Percentiles rank a stretch among this genome's conserved stretches.
Conservation (phyloP, 2,797 vertebrate species). For the Sparidentex hasta region DNA sequence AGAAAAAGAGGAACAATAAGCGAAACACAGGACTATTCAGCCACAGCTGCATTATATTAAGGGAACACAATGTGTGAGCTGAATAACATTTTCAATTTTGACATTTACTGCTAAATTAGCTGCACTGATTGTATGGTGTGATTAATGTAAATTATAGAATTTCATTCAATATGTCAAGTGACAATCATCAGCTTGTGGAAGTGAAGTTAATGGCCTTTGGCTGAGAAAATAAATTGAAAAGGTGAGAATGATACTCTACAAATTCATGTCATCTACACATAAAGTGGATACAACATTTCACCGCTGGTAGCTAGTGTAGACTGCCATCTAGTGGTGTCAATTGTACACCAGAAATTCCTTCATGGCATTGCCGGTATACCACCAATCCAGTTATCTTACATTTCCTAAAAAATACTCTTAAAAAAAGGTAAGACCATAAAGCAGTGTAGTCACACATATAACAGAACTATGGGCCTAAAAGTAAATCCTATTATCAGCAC, state of each 20-base stretch:
- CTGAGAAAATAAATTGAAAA: slow-evolving; percentile 22
- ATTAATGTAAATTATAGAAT: slow-evolving; percentile 37
- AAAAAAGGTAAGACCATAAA: neutral
- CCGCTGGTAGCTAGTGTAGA: slow-evolving; percentile 33
- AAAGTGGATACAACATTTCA: neutral
- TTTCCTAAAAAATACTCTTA: neutral
- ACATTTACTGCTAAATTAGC: slow-evolving; percentile 29
- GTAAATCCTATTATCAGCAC: neutral
- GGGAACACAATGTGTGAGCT: slow-evolving; percentile 2
- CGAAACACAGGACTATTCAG: slow-evolving; percentile 24
- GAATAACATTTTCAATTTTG: slow-evolving; percentile 12
- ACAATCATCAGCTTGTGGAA: slow-evolving; percentile 26
- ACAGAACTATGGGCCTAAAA: neutral
- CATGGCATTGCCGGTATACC: too few species aligned
- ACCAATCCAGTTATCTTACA: neutral
- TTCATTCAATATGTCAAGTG: slow-evolving; percentile 28
- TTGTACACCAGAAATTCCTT: neutral
- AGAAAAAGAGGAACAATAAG: slow-evolving; percentile 28
- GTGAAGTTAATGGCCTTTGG: slow-evolving; percentile 26
- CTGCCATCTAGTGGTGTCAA: slow-evolving; percentile 74
- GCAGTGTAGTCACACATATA: neutral
- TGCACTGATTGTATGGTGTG: slow-evolving; percentile 1
- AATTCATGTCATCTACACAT: neutral
- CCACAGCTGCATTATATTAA: slow-evolving; percentile 3
- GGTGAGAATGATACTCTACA: slow-evolving; percentile 14